phyloP scores from a whole-genome alignment of 2,797 vertebrate genomes.

The Iguana delicatissima region DNA sequence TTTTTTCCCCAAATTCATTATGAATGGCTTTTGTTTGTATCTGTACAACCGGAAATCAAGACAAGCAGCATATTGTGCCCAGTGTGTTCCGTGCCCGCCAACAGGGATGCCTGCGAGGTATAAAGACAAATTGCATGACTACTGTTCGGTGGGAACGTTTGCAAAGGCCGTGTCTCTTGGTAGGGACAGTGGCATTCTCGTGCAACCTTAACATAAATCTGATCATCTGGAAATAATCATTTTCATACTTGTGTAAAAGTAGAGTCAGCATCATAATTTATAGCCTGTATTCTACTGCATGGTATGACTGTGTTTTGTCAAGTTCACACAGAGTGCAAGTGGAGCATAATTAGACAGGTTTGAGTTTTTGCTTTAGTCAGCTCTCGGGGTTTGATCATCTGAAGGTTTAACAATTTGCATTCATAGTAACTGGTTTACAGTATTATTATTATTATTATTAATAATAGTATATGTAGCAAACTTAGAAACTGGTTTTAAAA shows the following conservation, averaged over 20 bases:
- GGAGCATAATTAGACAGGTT: neutral
- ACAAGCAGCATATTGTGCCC: neutral
- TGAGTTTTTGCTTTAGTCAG: neutral
- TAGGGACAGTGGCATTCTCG: neutral
- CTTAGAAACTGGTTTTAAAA: too few relatives aligned
- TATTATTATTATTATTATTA: neutral
- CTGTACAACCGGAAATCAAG: neutral
- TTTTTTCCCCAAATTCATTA: neutral
- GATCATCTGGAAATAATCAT: neutral
- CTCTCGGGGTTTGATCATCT: neutral
- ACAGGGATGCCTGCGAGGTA: neutral
- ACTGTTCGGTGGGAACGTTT: neutral
- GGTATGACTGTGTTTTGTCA: neutral
- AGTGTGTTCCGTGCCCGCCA: neutral
- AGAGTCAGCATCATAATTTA: neutral
- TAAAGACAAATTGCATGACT: neutral
- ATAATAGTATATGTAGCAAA: neutral
- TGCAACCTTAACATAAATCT: neutral
- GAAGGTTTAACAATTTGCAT: neutral
- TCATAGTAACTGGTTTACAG: neutral
- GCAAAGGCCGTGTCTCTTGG: neutral
- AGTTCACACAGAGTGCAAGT: neutral
- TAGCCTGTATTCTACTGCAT: neutral
- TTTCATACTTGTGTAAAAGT: neutral
- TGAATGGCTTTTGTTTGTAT: neutral